A percentile compares a stretch with the other conserved stretches of the same genome.
phyloP scores from a whole-genome alignment of 2,888 invertebrate species.

The Parochlus steinenii region DNA sequence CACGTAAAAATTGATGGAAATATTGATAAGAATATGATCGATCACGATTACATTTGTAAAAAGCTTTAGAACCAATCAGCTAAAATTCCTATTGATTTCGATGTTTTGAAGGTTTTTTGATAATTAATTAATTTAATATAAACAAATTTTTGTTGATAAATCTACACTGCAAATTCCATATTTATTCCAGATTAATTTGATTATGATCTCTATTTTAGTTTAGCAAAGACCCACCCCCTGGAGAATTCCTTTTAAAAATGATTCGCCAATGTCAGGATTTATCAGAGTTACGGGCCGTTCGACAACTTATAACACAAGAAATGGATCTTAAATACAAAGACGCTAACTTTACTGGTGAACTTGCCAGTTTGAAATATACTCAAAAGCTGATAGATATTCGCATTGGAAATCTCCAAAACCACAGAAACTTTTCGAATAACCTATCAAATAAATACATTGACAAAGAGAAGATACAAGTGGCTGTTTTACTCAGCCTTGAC shows the following conservation, averaged over 20 bases:
- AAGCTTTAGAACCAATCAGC: too few relatives aligned
- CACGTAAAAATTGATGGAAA: not conserved
- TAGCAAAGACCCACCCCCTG: conserved; percentile 17
- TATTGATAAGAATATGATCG: too few relatives aligned
- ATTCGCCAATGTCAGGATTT: conserved; percentile 17
- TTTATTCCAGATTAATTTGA: not conserved
- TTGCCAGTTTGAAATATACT: conserved; percentile 17
- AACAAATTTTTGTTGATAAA: not conserved
- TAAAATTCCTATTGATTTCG: not conserved
- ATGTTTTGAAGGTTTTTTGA: not conserved
- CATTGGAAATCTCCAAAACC: conserved; percentile 17
- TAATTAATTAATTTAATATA: not conserved
- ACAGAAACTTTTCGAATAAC: too few relatives aligned
- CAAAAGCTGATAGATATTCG: conserved; percentile 18
- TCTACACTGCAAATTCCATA: not conserved
- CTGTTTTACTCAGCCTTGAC: conserved; percentile 16
- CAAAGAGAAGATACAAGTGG: not conserved
- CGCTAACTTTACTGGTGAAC: conserved; percentile 14
- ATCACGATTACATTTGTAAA: too few relatives aligned
- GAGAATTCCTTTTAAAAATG: conserved; percentile 16
- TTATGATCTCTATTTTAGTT: conserved; percentile 12
- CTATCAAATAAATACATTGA: not conserved
- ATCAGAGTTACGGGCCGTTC: conserved; percentile 16
- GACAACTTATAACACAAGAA: conserved; percentile 17
- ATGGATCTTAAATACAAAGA: conserved; percentile 18